Conservation (phyloP, 2,113 vertebrate genomes). For the Dasyornis broadbenti region DNA sequence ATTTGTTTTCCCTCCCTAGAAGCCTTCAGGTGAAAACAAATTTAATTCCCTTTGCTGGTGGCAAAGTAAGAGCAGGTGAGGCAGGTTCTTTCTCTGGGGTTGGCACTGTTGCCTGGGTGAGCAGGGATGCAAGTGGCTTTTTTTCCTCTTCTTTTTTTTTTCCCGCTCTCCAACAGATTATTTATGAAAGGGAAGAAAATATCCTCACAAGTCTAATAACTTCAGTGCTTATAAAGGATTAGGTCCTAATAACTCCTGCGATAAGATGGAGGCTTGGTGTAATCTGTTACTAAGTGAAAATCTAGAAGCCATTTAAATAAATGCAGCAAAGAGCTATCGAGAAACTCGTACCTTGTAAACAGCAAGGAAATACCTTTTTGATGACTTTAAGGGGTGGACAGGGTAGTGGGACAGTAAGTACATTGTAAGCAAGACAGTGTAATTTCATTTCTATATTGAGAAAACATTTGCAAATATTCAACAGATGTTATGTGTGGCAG, state of each 20-base stretch:
- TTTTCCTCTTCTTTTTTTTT: accelerated
- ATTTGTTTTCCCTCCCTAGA: background rate
- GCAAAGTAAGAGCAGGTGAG: background rate
- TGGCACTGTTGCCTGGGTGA: background rate
- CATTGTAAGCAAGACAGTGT: background rate
- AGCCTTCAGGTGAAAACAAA: background rate
- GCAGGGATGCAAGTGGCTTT: background rate
- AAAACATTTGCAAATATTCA: background rate
- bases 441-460: background rate
- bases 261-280: slow-evolving; percentile 34
- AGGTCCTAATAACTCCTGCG: slow-evolving; percentile 24
- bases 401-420: background rate
- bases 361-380: background rate
- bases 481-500: background rate
- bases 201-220: slow-evolving; percentile 38
- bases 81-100: background rate
- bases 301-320: slow-evolving; percentile 24
- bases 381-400: background rate
- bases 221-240: slow-evolving; percentile 27
- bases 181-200: slow-evolving; percentile 5
- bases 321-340: background rate
- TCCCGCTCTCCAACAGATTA: background rate
- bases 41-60: background rate
- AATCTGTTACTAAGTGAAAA: slow-evolving; percentile 36
- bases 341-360: background rate